Percentiles rank a stretch among this genome's conserved stretches.
Evolutionary conservation across 2,888 invertebrate genomes (phyloP).

Genomic region (Eueremaeus valkanovi): DNA sequence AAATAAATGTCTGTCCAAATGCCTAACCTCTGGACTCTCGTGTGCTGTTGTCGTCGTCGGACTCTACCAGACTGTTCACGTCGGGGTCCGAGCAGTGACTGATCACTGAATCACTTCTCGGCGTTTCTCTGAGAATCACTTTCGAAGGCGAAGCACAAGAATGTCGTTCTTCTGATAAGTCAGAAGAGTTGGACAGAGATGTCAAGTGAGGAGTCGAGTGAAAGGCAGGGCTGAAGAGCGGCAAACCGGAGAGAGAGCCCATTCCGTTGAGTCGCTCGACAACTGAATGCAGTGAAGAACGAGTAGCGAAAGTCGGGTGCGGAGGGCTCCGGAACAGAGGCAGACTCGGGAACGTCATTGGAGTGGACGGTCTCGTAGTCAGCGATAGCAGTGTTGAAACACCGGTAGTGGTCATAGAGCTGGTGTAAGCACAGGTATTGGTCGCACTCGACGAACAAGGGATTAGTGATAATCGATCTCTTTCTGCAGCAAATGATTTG

Average conservation of each 20-base stretch:
- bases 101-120: not conserved
- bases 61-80: not conserved
- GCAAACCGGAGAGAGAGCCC: not conserved
- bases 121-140: not conserved
- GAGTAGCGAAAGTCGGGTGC: not conserved
- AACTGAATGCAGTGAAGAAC: conserved; percentile 8
- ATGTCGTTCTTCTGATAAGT: not conserved
- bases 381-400: not conserved
- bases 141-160: conserved; percentile 1
- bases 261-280: conserved; percentile 11
- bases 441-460: too few species aligned
- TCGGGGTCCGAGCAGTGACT: not conserved
- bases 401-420: not conserved
- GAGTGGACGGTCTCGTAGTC: not conserved
- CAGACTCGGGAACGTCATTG: not conserved
- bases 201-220: not conserved
- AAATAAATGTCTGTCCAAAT: too few species aligned
- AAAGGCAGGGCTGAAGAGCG: not conserved
- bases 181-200: too few species aligned
- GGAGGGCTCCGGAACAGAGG: not conserved
- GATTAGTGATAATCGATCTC: not conserved
- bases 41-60: not conserved
- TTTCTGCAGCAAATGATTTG: not conserved
- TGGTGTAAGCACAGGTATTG: not conserved
- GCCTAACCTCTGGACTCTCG: not conserved